Conservation (phyloP, 2,113 vertebrate genomes). For the Mirounga angustirostris region DNA sequence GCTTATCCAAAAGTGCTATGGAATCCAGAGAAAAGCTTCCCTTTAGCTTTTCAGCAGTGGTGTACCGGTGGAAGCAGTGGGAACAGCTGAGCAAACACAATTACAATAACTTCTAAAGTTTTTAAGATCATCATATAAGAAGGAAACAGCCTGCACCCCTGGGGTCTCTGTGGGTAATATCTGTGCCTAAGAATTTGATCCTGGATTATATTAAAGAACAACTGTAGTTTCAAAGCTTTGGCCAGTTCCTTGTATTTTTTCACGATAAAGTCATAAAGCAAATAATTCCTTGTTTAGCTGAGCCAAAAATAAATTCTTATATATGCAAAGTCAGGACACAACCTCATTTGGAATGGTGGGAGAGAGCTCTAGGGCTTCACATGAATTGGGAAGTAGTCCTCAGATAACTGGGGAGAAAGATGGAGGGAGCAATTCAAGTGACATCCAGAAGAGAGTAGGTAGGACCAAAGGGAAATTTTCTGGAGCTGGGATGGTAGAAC, state of each 20-base stretch:
- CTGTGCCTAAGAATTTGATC: conserved; percentile 40
- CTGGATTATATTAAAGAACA: conserved; percentile 56
- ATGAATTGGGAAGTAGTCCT: neutral
- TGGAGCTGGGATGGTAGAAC: neutral
- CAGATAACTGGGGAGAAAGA: neutral
- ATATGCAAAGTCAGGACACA: neutral
- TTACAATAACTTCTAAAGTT: neutral
- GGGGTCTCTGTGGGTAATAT: conserved; percentile 18
- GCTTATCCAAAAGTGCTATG: neutral
- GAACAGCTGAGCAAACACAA: conserved; percentile 64
- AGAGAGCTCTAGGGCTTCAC: neutral
- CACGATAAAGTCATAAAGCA: neutral
- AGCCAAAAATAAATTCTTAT: neutral
- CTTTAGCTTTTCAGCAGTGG: neutral
- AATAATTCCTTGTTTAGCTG: neutral
- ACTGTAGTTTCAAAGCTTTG: conserved; percentile 41
- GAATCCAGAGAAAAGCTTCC: neutral
- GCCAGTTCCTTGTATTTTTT: conserved; percentile 1
- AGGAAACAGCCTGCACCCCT: conserved; percentile 2
- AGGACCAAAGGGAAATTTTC: neutral
- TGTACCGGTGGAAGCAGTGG: neutral
- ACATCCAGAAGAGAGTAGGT: neutral
- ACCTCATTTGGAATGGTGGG: neutral
- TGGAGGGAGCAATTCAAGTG: neutral
- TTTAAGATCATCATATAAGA: conserved; percentile 22